phyloP scores from a whole-genome alignment of 2,888 invertebrate genomes.

The Prosapia bicincta region DNA sequence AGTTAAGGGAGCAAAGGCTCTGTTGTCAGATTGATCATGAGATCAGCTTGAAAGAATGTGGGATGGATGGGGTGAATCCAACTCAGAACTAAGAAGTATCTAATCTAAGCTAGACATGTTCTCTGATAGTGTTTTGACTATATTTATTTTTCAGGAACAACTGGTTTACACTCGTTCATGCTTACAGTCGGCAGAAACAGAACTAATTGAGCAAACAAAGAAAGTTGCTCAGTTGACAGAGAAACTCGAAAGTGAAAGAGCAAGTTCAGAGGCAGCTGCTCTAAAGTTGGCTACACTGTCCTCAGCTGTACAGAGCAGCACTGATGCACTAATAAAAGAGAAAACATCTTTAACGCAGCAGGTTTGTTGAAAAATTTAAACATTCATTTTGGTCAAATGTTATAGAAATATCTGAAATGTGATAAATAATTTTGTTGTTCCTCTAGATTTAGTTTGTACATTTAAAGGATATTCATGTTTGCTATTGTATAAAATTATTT shows the following conservation, averaged over 20 bases:
- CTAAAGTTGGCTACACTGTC: constrained; percentile 18
- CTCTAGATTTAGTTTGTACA: not conserved
- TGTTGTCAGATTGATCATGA: no score
- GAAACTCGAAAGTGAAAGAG: constrained; percentile 20
- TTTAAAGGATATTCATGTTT: no score
- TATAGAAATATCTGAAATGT: no score
- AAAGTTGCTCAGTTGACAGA: constrained; percentile 13
- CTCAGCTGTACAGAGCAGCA: constrained; percentile 15
- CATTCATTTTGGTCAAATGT: no score
- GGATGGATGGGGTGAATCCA: no score
- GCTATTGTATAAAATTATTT: no score
- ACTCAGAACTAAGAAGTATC: no score
- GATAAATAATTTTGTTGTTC: not conserved
- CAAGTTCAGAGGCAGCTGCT: constrained; percentile 16
- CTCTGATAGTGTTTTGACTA: no score
- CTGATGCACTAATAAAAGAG: constrained; percentile 14
- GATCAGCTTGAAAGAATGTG: no score
- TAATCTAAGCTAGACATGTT: no score
- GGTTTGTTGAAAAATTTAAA: not conserved
- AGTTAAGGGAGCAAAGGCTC: no score
- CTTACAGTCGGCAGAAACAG: constrained; percentile 4
- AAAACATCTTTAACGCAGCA: constrained; percentile 12
- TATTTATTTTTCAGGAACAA: constrained; percentile 7
- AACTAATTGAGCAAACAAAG: not conserved
- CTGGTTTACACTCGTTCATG: not conserved